These are phyloP conservation scores for Dolichoris vasculosae DNA, from an alignment of 1,140 invertebrate genomes.

Conservation along the genomic window DNA sequence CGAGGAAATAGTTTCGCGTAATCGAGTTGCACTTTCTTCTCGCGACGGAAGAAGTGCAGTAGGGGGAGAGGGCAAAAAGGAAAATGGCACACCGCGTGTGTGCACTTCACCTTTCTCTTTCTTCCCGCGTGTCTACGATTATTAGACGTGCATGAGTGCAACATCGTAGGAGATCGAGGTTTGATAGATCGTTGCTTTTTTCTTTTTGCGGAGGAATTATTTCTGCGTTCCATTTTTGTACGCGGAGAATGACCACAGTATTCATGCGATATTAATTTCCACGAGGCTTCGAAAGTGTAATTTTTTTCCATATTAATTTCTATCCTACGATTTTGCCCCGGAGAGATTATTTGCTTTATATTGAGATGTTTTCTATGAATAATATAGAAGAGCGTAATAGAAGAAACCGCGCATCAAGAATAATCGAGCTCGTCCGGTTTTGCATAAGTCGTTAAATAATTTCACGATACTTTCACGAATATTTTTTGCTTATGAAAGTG, in stretches of 20 bases:
- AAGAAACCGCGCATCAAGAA: background rate
- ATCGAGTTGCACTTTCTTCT: conserved; percentile 69
- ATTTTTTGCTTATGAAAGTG: background rate
- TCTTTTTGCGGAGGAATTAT: background rate
- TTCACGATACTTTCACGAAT: background rate
- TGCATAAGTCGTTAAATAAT: conserved; percentile 22
- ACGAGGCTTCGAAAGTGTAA: no score
- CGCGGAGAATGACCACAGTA: background rate
- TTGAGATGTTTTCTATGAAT: background rate
- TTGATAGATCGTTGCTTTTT: background rate
- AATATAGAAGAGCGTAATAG: background rate
- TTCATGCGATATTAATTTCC: background rate
- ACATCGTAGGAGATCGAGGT: background rate
- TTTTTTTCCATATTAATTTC: no score
- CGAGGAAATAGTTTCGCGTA: conserved; percentile 53
- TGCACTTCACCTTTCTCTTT: conserved; percentile 72
- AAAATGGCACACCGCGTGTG: conserved; percentile 54
- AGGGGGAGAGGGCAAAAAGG: conserved; percentile 34
- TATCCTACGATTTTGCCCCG: no score
- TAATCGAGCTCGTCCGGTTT: background rate
- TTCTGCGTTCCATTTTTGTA: background rate
- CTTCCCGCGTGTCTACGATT: conserved; percentile 6
- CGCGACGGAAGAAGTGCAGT: background rate
- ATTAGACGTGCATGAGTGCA: conserved; percentile 36
- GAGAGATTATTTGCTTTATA: no score